Evolutionary conservation across 92 coral and sea anemone genomes (phyloP).

Genomic region (Palythoa heliodiscus): DNA sequence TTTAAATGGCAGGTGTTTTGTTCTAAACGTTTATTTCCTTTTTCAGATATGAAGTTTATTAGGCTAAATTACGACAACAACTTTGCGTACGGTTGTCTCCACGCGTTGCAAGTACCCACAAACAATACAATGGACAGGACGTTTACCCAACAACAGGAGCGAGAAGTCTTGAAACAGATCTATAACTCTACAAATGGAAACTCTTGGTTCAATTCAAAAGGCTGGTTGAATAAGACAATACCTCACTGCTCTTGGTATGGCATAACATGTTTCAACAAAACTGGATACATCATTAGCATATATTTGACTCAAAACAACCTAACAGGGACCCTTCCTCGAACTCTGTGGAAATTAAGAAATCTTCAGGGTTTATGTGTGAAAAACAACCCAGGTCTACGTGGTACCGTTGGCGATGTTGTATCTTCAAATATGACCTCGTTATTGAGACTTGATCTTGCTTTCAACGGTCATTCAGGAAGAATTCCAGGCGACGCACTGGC

Average conservation of each 20-base stretch:
- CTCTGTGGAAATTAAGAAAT: constrained; percentile 81
- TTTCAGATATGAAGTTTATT: constrained; percentile 20
- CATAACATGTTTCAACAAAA: constrained; percentile 57
- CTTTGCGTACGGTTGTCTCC: constrained; percentile 59
- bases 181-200: constrained; percentile 66
- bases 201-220: constrained; percentile 51
- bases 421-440: constrained; percentile 73
- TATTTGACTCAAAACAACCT: constrained; percentile 54
- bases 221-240: constrained; percentile 57
- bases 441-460: constrained; percentile 60
- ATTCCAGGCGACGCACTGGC: constrained; percentile 60
- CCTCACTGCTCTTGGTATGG: constrained; percentile 84
- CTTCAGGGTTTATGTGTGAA: constrained; percentile 65
- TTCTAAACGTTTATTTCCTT: not conserved
- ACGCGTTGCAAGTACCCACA: constrained; percentile 48
- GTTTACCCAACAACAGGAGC: constrained; percentile 61
- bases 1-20: too few species aligned
- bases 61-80: constrained; percentile 47
- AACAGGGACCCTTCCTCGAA: constrained; percentile 57
- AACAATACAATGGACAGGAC: constrained; percentile 46
- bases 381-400: constrained; percentile 46
- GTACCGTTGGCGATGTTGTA: constrained; percentile 51
- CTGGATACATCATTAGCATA: constrained; percentile 67
- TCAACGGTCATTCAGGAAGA: constrained; percentile 56
- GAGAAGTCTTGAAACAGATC: constrained; percentile 62